Percentiles rank a stretch among this genome's conserved stretches.
These are phyloP conservation scores for Pinna nobilis DNA, from an alignment of 1,140 invertebrate species.

Conservation along the genomic window DNA sequence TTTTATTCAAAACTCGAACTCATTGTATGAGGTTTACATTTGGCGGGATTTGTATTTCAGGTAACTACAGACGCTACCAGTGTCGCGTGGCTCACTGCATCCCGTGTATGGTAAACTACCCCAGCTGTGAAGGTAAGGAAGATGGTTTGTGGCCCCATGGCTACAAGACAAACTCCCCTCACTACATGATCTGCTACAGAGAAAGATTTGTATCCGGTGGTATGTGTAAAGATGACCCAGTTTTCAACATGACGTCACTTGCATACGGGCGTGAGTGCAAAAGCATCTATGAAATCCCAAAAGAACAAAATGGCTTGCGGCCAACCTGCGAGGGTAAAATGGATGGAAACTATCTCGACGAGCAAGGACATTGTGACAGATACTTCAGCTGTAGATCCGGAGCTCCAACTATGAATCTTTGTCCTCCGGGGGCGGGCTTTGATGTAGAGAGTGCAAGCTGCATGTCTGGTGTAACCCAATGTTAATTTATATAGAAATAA, in stretches of 20 bases:
- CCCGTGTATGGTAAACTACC: slow-evolving; percentile 29
- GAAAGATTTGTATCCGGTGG: slow-evolving; percentile 33
- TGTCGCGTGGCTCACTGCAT: slow-evolving; percentile 29
- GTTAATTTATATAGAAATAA: no score
- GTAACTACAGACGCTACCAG: slow-evolving; percentile 31
- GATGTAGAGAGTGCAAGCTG: neutral
- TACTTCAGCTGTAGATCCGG: slow-evolving; percentile 36
- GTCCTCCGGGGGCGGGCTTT: neutral
- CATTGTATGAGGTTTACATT: no score
- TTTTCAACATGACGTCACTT: slow-evolving; percentile 18
- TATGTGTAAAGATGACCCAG: slow-evolving; percentile 15
- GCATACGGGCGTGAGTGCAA: slow-evolving; percentile 32
- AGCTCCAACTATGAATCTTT: neutral
- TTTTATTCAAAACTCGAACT: no score
- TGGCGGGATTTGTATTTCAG: slow-evolving; percentile 14
- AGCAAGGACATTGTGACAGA: slow-evolving; percentile 30
- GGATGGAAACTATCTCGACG: slow-evolving; percentile 37
- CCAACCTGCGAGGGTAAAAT: slow-evolving; percentile 27
- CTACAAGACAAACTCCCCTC: slow-evolving; percentile 36
- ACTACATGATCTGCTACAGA: slow-evolving; percentile 40
- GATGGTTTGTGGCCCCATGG: slow-evolving; percentile 35
- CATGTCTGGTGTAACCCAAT: no score
- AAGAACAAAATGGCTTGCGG: slow-evolving; percentile 36
- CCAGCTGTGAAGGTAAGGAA: slow-evolving; percentile 42
- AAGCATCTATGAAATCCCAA: slow-evolving; percentile 33